Conservation (phyloP, 2,888 invertebrate species). For the Melipona bicolor region DNA sequence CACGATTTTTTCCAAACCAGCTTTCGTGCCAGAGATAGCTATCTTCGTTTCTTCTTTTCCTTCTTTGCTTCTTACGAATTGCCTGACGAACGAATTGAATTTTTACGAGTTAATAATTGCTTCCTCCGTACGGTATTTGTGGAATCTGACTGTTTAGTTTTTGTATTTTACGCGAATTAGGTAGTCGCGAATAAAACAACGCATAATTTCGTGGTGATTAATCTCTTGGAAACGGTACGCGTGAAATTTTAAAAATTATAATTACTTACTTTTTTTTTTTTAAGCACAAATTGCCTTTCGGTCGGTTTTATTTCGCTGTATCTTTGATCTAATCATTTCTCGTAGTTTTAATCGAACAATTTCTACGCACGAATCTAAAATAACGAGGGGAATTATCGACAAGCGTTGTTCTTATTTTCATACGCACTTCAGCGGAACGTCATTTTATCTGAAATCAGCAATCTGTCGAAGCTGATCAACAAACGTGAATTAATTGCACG, state of each 20-base stretch:
- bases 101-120: too few species aligned
- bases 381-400: not conserved
- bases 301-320: not conserved
- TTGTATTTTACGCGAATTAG: too few species aligned
- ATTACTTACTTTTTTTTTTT: not conserved
- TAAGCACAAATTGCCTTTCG: too few species aligned
- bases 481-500: conserved; percentile 40
- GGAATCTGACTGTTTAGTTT: too few species aligned
- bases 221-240: not conserved
- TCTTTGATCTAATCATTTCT: not conserved
- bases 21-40: not conserved
- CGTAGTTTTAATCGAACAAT: not conserved
- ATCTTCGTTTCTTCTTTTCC: too few species aligned
- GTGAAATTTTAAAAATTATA: not conserved
- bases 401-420: not conserved
- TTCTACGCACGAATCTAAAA: not conserved
- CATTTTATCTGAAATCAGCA: not conserved
- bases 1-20: not conserved
- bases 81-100: not conserved
- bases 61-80: too few species aligned
- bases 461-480: not conserved
- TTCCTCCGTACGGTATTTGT: not conserved
- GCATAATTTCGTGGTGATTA: not conserved
- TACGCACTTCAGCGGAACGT: not conserved
- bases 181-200: not conserved